Conservation (phyloP, 1,140 invertebrate genomes). For the Heterodera carotae region DNA sequence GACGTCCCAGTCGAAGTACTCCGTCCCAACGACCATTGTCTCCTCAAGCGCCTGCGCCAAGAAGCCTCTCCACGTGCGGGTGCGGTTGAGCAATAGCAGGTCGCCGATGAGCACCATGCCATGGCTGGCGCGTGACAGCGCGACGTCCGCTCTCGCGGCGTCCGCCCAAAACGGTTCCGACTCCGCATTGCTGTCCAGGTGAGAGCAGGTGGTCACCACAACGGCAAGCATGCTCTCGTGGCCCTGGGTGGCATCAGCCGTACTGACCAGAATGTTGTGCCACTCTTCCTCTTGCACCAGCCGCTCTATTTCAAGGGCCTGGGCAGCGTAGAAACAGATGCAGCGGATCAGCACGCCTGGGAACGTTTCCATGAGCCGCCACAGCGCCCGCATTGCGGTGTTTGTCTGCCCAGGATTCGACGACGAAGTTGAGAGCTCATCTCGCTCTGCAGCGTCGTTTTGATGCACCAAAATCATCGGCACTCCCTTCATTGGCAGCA, state of each 20-base stretch:
- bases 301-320: background rate
- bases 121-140: background rate
- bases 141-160: background rate
- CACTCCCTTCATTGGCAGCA: background rate
- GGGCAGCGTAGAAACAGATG: background rate
- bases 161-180: background rate
- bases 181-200: background rate
- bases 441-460: background rate
- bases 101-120: background rate
- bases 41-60: background rate
- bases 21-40: background rate
- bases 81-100: background rate
- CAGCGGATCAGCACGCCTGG: background rate
- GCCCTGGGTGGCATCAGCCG: background rate
- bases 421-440: background rate
- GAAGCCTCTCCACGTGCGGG: background rate
- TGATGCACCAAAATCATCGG: slow-evolving; percentile 5
- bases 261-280: background rate
- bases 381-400: background rate
- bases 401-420: background rate
- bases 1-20: background rate
- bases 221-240: background rate
- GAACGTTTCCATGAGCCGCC: background rate
- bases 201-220: background rate
- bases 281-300: background rate